Evolutionary conservation across 2,113 vertebrate genomes (phyloP).

Genomic region (Diglossa brunneiventris): DNA sequence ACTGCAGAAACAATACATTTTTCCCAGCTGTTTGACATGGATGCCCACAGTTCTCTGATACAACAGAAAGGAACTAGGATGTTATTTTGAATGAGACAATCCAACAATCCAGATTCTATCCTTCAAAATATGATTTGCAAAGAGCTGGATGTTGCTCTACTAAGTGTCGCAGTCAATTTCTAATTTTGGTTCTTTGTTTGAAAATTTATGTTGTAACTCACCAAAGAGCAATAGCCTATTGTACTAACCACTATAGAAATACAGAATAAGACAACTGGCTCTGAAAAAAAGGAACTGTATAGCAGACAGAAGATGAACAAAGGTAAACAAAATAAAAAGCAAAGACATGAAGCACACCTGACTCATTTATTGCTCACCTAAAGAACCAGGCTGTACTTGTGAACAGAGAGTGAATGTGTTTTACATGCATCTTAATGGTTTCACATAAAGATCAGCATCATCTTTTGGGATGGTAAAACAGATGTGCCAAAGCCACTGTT

Average conservation of each 20-base stretch:
- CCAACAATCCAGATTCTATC: background rate
- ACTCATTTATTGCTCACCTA: background rate
- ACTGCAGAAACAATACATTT: background rate
- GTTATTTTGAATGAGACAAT: background rate
- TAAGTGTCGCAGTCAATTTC: background rate
- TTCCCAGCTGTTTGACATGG: background rate
- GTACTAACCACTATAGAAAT: background rate
- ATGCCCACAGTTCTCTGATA: background rate
- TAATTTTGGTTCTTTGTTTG: background rate
- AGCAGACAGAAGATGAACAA: background rate
- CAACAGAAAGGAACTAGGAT: background rate
- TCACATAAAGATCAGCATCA: background rate
- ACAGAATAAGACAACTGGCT: background rate
- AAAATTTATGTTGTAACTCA: background rate
- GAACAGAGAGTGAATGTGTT: background rate
- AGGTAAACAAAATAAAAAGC: background rate
- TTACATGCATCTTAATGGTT: background rate
- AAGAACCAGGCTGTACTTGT: background rate
- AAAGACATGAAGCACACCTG: background rate
- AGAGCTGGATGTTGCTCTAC: background rate
- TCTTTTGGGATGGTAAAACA: background rate
- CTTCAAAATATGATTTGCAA: background rate
- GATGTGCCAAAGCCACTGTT: background rate
- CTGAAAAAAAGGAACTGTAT: background rate
- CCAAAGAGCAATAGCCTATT: background rate